These are phyloP conservation scores for Chaetodon auriga DNA, from an alignment of 2,113 vertebrate species.

Conservation along the genomic window DNA sequence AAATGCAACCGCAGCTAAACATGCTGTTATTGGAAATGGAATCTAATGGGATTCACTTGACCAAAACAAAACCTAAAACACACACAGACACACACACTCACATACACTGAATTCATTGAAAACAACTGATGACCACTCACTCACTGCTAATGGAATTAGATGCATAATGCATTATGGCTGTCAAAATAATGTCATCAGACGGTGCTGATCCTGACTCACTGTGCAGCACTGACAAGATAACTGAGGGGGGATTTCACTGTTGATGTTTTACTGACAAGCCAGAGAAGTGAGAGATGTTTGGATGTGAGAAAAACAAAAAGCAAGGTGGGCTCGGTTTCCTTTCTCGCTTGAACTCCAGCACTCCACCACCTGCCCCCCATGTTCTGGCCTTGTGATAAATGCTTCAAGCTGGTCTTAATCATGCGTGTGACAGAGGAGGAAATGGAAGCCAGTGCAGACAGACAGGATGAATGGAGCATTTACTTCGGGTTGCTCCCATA, in stretches of 20 bases:
- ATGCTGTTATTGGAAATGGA: constrained; percentile 66
- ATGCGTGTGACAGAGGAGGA: constrained; percentile 80
- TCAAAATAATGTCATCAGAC: constrained; percentile 65
- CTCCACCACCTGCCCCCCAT: background rate
- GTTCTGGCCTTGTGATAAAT: constrained; percentile 70
- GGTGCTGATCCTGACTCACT: constrained; percentile 20
- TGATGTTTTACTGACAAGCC: constrained; percentile 37
- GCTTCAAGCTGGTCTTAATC: constrained; percentile 80
- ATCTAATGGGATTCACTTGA: constrained; percentile 76
- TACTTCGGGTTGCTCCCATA: constrained; percentile 71
- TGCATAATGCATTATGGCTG: constrained; percentile 52
- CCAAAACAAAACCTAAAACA: constrained; percentile 51
- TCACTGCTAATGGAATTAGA: constrained; percentile 64
- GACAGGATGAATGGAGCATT: constrained; percentile 75
- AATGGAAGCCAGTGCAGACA: constrained; percentile 69
- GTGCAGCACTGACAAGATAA: constrained; percentile 27
- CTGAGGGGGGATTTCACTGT: constrained; percentile 13
- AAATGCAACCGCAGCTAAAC: constrained; percentile 71
- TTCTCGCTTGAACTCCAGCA: constrained; percentile 47
- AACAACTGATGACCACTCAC: constrained; percentile 61
- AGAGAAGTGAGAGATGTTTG: constrained; percentile 45
- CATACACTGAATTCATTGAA: constrained; percentile 52
- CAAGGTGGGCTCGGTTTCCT: constrained; percentile 48
- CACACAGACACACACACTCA: background rate
- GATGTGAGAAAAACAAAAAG: constrained; percentile 46